phyloP scores from a whole-genome alignment of 2,113 vertebrate genomes.

The Setophaga coronata region DNA sequence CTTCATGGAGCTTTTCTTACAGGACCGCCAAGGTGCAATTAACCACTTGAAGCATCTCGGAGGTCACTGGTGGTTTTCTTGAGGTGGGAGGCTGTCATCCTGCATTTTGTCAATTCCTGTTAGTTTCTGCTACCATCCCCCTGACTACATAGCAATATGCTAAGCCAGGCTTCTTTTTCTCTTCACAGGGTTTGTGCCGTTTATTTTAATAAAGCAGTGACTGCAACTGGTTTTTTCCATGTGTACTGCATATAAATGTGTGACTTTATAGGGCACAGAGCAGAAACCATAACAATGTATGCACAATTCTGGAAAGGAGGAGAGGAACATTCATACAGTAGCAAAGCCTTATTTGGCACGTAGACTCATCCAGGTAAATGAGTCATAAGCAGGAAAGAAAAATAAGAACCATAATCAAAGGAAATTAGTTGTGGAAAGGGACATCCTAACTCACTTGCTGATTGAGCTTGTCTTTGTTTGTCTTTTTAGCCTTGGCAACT shows the following conservation, averaged over 20 bases:
- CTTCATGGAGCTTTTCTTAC: background rate
- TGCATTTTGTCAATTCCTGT: background rate
- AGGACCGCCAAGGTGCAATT: background rate
- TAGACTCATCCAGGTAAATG: background rate
- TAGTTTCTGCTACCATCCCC: background rate
- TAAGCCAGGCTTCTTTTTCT: background rate
- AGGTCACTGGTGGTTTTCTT: background rate
- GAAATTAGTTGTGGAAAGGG: background rate
- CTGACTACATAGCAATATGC: background rate
- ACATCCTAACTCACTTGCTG: background rate
- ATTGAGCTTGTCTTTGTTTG: background rate
- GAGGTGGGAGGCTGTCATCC: background rate
- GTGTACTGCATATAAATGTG: background rate
- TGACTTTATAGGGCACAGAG: background rate
- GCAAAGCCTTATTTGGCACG: background rate
- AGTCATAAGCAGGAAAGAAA: conserved; percentile 3
- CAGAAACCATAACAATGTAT: background rate
- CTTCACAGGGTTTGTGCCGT: background rate
- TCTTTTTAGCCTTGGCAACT: background rate
- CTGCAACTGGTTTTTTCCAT: background rate
- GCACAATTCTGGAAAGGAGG: background rate
- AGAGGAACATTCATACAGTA: background rate
- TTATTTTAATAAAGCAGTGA: background rate
- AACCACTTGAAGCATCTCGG: accelerated
- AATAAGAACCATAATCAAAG: background rate